Evolutionary conservation across 2,888 invertebrate species (phyloP).

Genomic region (Agrochola litura): DNA sequence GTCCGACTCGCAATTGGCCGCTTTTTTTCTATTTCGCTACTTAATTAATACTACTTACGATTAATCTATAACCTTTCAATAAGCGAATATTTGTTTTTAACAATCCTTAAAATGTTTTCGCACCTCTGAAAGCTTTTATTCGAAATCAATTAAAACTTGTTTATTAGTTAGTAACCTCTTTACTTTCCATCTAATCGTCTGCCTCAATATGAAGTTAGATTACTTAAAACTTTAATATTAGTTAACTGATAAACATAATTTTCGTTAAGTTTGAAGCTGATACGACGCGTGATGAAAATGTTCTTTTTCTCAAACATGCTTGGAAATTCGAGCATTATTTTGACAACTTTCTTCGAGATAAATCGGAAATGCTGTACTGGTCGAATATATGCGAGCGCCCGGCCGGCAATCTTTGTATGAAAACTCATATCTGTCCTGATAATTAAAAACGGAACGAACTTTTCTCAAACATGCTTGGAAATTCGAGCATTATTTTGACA

Average conservation of each 20-base stretch:
- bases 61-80: background rate
- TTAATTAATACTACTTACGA: background rate
- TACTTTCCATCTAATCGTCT: slow-evolving; percentile 54
- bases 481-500: too few species aligned
- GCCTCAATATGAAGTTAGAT: slow-evolving; percentile 61
- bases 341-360: too few species aligned
- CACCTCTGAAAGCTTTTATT: slow-evolving; percentile 8
- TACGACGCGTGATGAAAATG: background rate
- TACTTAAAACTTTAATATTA: slow-evolving; percentile 46
- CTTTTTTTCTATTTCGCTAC: background rate
- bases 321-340: too few species aligned
- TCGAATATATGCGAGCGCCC: too few species aligned
- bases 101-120: background rate
- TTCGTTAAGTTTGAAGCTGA: background rate
- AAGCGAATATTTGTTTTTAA: background rate
- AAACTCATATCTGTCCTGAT: too few species aligned
- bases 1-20: background rate
- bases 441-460: too few species aligned
- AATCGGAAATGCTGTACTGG: too few species aligned
- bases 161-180: slow-evolving; percentile 58
- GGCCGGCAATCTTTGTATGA: too few species aligned
- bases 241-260: slow-evolving; percentile 19
- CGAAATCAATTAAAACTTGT: slow-evolving; percentile 69
- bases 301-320: too few species aligned
- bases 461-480: too few species aligned